A percentile compares a stretch with the other conserved stretches of the same genome.
Evolutionary conservation across 2,888 invertebrate species (phyloP).

Genomic region (Sepiola atlantica): DNA sequence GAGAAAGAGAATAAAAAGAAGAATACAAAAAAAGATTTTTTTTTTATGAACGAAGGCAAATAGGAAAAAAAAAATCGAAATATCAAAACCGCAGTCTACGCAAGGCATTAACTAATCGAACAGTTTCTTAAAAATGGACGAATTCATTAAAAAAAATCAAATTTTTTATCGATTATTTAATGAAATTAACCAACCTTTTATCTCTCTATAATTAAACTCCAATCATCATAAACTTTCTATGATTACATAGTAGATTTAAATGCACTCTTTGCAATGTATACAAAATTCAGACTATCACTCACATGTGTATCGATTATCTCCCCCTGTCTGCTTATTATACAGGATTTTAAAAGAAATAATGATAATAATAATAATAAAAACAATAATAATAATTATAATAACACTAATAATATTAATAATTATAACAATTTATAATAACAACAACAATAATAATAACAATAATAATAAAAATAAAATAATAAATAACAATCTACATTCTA

Average conservation of each 20-base stretch:
- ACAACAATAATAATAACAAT: no score
- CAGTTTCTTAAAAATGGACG: not conserved
- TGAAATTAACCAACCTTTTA: not conserved
- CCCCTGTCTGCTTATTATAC: not conserved
- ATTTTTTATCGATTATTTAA: not conserved
- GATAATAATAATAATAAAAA: conserved; percentile 39
- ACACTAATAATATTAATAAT: not conserved
- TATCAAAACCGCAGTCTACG: not conserved
- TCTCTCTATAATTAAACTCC: not conserved
- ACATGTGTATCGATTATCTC: not conserved
- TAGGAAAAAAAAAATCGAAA: not conserved
- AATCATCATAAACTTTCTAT: not conserved
- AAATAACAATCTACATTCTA: not conserved
- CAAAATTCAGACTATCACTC: not conserved
- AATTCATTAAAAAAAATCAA: not conserved
- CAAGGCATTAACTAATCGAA: not conserved
- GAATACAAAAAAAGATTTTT: not conserved
- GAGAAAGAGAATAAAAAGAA: not conserved
- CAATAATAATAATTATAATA: not conserved
- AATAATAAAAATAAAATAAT: not conserved
- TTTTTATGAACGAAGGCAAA: not conserved
- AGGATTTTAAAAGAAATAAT: not conserved
- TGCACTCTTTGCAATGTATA: not conserved
- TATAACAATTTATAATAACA: not conserved
- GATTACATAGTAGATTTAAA: not conserved